Evolutionary conservation across 2,797 vertebrate genomes (phyloP), one percentile per base, ranked within the genome.

Genomic region (Myotis pilosus): DNA sequence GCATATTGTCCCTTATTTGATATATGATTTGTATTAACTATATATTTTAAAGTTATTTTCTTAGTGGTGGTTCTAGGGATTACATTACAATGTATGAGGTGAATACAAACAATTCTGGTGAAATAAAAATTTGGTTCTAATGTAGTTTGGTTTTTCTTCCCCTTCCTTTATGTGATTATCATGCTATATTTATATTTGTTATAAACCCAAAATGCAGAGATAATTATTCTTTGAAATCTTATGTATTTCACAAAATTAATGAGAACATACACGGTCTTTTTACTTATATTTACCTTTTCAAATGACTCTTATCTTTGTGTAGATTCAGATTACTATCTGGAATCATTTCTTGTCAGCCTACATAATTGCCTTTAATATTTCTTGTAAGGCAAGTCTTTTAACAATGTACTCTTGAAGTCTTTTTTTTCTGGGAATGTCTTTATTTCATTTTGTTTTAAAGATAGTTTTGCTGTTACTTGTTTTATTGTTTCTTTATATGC

Each of bases 361-460:
- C 71, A 41, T 71, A 47, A 49, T 2, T 75, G 53, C 36, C 33
- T 82, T 36, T 62, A 82, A 9, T 51, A 68, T 23, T 74, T 83
- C 71, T 60, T 71, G 2, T 22, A 79, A 33, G 78, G 53, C 22
- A 33, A 30, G 9, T 16, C 71, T 71, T 41, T 4, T 71, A 51
- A 64, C 8, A 64, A 28, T 36, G 47, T 33, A 38, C 47, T 90
- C 75, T 90, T 64, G 36, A 25, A 68, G 49, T 69, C n/a, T 55
- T 22, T 57, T 57, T 41, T 84, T 41, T 9, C 7, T 51, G 28
- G 74, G 17, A 71, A 64, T 79, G 28, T 38, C 44, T 92, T 82
- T 68, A 81, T 92, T 81, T 95, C 47, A 64, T 41, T 68, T 36
- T 95, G 47, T 90, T 94, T 86, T 66, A 64, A 75, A 57, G 49